Percentiles rank a stretch among this genome's conserved stretches.
These are phyloP conservation scores for Scomberomorus guttatus DNA, from an alignment of 2,797 vertebrate genomes.

Conservation along the genomic window DNA sequence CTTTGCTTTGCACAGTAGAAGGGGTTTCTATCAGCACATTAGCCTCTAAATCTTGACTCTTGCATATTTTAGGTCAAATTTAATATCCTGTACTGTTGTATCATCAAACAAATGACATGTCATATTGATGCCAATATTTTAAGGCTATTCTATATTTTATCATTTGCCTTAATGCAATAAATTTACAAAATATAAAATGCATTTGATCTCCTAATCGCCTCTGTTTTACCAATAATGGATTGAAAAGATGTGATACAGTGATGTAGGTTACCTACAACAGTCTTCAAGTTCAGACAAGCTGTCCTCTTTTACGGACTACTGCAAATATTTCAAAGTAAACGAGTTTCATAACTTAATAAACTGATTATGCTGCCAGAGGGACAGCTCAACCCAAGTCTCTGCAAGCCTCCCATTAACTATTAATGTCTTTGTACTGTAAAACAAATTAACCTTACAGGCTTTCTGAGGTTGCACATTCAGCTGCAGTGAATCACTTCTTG, in stretches of 20 bases:
- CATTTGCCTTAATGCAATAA: slow-evolving; percentile 76
- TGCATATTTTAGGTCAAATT: slow-evolving; percentile 42
- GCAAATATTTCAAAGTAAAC: not conserved
- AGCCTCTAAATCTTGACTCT: slow-evolving; percentile 25
- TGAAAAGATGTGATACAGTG: not conserved
- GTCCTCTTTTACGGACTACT: not conserved
- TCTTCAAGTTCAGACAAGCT: not conserved
- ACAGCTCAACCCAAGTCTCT: not conserved
- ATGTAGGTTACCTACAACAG: not conserved
- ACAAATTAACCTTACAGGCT: too few species aligned
- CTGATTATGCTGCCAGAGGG: not conserved
- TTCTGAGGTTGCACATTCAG: too few species aligned
- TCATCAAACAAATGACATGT: slow-evolving; percentile 34
- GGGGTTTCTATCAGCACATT: slow-evolving; percentile 31
- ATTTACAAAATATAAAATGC: slow-evolving; percentile 41
- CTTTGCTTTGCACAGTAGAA: slow-evolving; percentile 33
- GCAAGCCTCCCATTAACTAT: not conserved
- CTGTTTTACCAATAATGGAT: not conserved
- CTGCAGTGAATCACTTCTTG: too few species aligned
- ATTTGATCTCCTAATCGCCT: not conserved
- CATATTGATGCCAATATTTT: slow-evolving; percentile 53
- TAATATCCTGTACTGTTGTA: slow-evolving; percentile 13
- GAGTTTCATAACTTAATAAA: not conserved
- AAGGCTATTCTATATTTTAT: slow-evolving; percentile 66
- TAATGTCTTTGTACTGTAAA: not conserved